Percentiles rank a stretch among this genome's conserved stretches.
Evolutionary conservation across 2,113 vertebrate genomes (phyloP).

Genomic region (Carassius carassius): DNA sequence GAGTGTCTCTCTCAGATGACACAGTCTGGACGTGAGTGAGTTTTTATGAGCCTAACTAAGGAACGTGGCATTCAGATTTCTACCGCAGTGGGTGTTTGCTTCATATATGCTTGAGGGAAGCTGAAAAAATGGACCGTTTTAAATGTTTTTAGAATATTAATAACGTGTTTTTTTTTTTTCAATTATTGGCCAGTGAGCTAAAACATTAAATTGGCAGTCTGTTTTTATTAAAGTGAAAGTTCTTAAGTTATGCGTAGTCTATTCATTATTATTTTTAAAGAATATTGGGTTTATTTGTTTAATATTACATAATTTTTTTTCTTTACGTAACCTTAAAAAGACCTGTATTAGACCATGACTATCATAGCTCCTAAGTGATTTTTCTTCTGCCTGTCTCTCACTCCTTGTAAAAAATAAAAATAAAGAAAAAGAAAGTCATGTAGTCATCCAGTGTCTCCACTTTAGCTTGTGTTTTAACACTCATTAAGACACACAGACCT

Average conservation of each 20-base stretch:
- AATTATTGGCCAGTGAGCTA: neutral
- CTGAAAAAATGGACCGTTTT: neutral
- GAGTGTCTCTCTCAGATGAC: constrained; percentile 52
- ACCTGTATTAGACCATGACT: too few species aligned
- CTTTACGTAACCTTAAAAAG: too few species aligned
- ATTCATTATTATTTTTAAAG: neutral
- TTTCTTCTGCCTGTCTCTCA: too few species aligned
- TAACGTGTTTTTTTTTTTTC: too few species aligned
- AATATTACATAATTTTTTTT: too few species aligned
- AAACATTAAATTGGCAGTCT: neutral
- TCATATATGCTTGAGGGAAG: neutral
- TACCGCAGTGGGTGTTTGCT: constrained; percentile 12
- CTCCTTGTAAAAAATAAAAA: neutral
- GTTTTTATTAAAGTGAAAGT: neutral
- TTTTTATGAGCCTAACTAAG: constrained; percentile 47
- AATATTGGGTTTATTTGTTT: too few species aligned
- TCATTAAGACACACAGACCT: constrained; percentile 25
- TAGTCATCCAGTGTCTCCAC: neutral
- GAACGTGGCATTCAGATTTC: constrained; percentile 37
- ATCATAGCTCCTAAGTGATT: too few species aligned
- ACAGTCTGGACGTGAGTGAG: constrained; percentile 43
- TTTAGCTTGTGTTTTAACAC: constrained; percentile 2
- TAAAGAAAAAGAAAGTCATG: neutral
- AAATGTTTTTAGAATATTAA: constrained; percentile 5
- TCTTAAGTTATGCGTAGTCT: neutral